Conservation (phyloP, 2,888 invertebrate species). For the Bedellia somnulentella region DNA sequence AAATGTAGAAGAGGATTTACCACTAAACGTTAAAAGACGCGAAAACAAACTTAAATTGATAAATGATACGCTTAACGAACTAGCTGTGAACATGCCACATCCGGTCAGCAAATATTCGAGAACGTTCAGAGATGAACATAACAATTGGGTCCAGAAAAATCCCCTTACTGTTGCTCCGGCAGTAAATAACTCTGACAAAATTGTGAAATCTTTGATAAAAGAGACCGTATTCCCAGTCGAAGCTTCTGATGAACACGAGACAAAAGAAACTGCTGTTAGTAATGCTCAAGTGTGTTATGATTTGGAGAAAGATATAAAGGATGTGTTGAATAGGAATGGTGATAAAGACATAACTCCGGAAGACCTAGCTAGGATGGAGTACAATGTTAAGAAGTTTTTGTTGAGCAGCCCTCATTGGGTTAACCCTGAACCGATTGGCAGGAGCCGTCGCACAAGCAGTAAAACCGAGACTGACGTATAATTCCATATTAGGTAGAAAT, state of each 20-base stretch:
- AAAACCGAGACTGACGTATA: conserved; percentile 61
- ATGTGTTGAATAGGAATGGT: conserved; percentile 27
- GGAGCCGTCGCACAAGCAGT: conserved; percentile 52
- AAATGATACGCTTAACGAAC: conserved; percentile 42
- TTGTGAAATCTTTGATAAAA: conserved; percentile 27
- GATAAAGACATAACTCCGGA: conserved; percentile 50
- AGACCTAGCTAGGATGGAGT: conserved; percentile 73
- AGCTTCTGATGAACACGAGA: conserved; percentile 34
- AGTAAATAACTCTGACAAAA: conserved; percentile 7
- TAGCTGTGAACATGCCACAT: conserved; percentile 52
- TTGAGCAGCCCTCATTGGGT: conserved; percentile 59
- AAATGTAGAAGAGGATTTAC: conserved; percentile 32
- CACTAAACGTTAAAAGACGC: conserved; percentile 29
- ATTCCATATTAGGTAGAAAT: conserved; percentile 25
- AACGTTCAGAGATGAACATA: conserved; percentile 24
- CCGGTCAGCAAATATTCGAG: conserved; percentile 50
- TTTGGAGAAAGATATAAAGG: conserved; percentile 23
- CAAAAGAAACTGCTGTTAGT: conserved; percentile 19
- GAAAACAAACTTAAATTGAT: conserved; percentile 38
- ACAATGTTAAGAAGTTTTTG: conserved; percentile 75
- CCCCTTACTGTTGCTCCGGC: conserved; percentile 18
- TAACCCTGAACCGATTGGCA: conserved; percentile 22
- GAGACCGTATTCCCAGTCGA: conserved; percentile 50
- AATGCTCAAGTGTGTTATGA: conserved; percentile 15
- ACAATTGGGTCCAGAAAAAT: conserved; percentile 28